phyloP scores from a whole-genome alignment of 2,797 vertebrate species.

The Craterocephalus amniculus region DNA sequence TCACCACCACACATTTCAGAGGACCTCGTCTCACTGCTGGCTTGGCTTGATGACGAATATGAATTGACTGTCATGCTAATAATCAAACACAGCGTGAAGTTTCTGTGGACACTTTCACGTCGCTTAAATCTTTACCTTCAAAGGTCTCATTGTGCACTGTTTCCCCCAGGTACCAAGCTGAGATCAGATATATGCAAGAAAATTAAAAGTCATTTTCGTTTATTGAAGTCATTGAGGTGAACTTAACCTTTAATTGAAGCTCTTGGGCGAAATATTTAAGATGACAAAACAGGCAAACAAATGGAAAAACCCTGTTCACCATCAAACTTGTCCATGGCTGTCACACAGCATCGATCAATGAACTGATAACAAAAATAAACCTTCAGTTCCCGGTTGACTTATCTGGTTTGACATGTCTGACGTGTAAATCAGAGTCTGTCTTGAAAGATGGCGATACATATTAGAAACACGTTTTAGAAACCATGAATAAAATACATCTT shows the following conservation, averaged over 20 bases:
- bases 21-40: slow-evolving; percentile 41
- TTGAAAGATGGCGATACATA: slow-evolving; percentile 10
- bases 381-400: slow-evolving; percentile 32
- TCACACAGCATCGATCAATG: slow-evolving; percentile 55
- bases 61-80: slow-evolving; percentile 39
- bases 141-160: not conserved
- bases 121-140: slow-evolving; percentile 2
- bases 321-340: slow-evolving; percentile 31
- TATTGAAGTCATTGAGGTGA: not conserved
- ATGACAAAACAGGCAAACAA: slow-evolving; percentile 3
- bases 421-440: slow-evolving; percentile 8
- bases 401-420: slow-evolving; percentile 47
- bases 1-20: slow-evolving; percentile 64
- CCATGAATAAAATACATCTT: slow-evolving; percentile 9
- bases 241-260: not conserved
- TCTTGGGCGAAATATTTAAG: slow-evolving; percentile 1
- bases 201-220: not conserved
- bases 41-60: slow-evolving; percentile 49
- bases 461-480: slow-evolving; percentile 1
- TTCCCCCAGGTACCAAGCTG: not conserved
- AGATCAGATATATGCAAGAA: not conserved
- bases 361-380: slow-evolving; percentile 51
- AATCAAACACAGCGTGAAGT: slow-evolving; percentile 13
- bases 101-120: not conserved
- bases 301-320: slow-evolving; percentile 9